phyloP scores from a whole-genome alignment of 1,140 invertebrate species.

The Drosophila rufa region DNA sequence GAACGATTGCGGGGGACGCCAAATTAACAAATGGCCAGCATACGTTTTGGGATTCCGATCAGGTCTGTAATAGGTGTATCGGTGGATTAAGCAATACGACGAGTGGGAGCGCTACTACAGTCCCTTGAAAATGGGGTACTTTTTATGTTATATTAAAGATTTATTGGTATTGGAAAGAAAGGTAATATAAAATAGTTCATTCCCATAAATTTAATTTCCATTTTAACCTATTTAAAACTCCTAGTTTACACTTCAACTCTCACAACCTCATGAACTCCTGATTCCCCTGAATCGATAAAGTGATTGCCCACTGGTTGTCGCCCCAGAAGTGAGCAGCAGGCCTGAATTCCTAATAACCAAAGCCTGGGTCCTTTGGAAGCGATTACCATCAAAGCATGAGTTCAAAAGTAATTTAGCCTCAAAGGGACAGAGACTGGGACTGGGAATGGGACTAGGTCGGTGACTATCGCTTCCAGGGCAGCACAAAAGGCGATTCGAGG shows the following conservation, averaged over 20 bases:
- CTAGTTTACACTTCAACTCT: no score
- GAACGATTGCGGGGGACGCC: conserved; percentile 9
- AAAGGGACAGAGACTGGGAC: conserved; percentile 6
- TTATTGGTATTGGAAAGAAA: not conserved
- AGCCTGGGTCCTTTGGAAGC: not conserved
- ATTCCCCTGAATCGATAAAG: not conserved
- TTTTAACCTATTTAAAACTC: not conserved
- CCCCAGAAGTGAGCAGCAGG: conserved; percentile 15
- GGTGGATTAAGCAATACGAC: not conserved
- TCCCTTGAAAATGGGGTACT: not conserved
- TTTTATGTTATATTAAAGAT: not conserved
- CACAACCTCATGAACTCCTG: not conserved
- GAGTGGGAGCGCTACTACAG: not conserved
- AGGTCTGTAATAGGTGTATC: conserved; percentile 4
- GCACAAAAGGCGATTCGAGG: conserved; percentile 25
- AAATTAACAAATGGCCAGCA: conserved; percentile 42
- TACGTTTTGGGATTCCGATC: conserved; percentile 25
- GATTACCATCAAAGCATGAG: conserved; percentile 25
- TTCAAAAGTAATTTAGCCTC: conserved; percentile 43
- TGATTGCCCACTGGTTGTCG: conserved; percentile 11
- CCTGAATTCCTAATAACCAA: conserved; percentile 1
- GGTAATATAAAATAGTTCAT: not conserved
- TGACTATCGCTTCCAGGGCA: conserved; percentile 1
- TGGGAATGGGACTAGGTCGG: no score
- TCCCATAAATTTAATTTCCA: not conserved